Percentiles rank a stretch among this genome's conserved stretches.
These are phyloP conservation scores for Trogon melanurus DNA, from an alignment of 2,113 vertebrate genomes.

Conservation along the genomic window DNA sequence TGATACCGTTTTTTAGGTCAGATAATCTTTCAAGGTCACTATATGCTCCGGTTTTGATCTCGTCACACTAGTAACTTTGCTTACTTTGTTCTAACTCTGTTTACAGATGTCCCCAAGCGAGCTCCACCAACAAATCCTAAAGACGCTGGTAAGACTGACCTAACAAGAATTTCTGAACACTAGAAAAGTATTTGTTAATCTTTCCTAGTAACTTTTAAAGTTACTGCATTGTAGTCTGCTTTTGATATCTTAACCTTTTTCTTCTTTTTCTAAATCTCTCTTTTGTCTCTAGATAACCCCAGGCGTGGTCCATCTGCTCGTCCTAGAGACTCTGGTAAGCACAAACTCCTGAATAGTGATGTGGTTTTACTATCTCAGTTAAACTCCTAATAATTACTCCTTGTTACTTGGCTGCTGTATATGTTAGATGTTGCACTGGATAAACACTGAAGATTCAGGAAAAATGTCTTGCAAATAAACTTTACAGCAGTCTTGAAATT, in stretches of 20 bases:
- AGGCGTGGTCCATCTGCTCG: neutral
- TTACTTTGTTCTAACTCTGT: neutral
- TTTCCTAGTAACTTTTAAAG: neutral
- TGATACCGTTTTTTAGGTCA: neutral
- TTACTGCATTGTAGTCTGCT: neutral
- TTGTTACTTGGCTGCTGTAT: neutral
- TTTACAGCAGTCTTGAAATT: neutral
- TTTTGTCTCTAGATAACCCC: neutral
- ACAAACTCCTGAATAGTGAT: neutral
- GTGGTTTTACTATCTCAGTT: neutral
- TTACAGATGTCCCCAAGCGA: neutral
- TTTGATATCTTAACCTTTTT: neutral
- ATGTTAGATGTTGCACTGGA: neutral
- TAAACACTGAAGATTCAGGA: neutral
- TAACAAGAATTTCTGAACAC: neutral
- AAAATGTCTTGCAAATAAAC: neutral
- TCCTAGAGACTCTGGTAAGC: constrained; percentile 24
- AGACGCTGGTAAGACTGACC: constrained; percentile 21
- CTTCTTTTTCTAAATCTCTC: neutral
- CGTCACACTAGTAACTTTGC: neutral
- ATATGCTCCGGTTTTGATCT: neutral
- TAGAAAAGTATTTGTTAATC: neutral
- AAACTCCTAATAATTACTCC: neutral
- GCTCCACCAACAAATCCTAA: neutral
- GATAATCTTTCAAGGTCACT: neutral